A percentile compares a stretch with the other conserved stretches of the same genome.
Evolutionary conservation across 1,140 invertebrate species (phyloP).

Genomic region (Camponotus pennsylvanicus): DNA sequence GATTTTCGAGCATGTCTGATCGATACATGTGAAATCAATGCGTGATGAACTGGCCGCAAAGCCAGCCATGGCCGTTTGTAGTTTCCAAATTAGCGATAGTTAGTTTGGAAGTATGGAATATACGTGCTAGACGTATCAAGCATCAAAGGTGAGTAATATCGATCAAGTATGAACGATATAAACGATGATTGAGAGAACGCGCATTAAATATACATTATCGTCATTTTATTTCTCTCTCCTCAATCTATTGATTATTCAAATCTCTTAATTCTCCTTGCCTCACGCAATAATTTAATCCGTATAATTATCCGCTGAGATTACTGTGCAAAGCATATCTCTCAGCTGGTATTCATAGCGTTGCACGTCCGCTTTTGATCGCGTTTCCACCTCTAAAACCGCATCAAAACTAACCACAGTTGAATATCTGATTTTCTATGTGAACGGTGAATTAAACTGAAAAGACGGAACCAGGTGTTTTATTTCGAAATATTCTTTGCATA

Average conservation of each 20-base stretch:
- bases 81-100: conserved; percentile 5
- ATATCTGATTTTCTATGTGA: not conserved
- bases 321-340: not conserved
- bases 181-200: not conserved
- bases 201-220: not conserved
- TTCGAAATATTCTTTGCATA: not conserved
- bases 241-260: not conserved
- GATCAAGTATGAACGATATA: conserved; percentile 4
- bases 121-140: too few species aligned
- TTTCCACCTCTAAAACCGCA: not conserved
- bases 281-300: not conserved
- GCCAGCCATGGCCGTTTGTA: not conserved
- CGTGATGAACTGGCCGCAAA: not conserved
- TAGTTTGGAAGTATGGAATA: not conserved
- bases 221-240: not conserved
- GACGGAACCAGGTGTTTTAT: not conserved
- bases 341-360: not conserved
- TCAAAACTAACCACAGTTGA: not conserved
- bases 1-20: conserved; percentile 18
- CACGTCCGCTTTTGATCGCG: not conserved
- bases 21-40: not conserved
- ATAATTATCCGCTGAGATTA: not conserved
- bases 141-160: conserved; percentile 19
- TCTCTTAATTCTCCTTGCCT: not conserved
- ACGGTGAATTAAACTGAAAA: not conserved